Base-by-base conservation (phyloP, 1,140 invertebrate genomes). In the Uloborus diversus region DNA sequence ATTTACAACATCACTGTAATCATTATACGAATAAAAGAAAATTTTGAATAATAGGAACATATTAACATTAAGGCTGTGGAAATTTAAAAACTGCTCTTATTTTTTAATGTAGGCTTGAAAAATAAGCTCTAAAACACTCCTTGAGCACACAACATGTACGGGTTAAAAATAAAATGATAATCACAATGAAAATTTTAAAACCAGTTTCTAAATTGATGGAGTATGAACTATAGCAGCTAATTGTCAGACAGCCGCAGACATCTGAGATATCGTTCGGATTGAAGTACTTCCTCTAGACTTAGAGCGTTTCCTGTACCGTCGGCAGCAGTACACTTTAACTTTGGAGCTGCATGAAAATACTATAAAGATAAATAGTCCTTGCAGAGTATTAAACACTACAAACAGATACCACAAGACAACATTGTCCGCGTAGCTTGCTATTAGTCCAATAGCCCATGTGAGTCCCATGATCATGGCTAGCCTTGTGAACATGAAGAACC, bases 301-400 rank as follows among this genome's bases (percentile, higher is more conserved):
- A 5, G 23, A 23, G 9, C 27, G 49, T 5, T 51, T 51, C 25
- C 23, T 57, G 20, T 49, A 49, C 35, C 35, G 30, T 14, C 27
- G 57, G 37, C 17, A 61, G 33, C 30, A 64, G 49, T 3, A 69
- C 1, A 4, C 37, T 17, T 56, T 42, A 1, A 80, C 81, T 53
- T 82, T 82, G 23, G 49, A 65, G 25, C 32, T 76, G 23, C 65
- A 90, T 4, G 90, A 89, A 84, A 90, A 91, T 0, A 89, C 89
- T 2, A 90, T 79, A 81, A 90, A 90, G 33, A 91, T 89, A 82
- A 90, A 91, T 4, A 90, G 82, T 2, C 90, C 90, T 84, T 91
- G 90, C 11, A 90, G 85, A 7, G 89, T 88, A 83, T 90, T 91
- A 17, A 90, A 83, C 4, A 88, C 82, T 3, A 90, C 87, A 83